A percentile compares a stretch with the other conserved stretches of the same genome.
phyloP scores from a whole-genome alignment of 2,797 vertebrate species.

The Chelmon rostratus region DNA sequence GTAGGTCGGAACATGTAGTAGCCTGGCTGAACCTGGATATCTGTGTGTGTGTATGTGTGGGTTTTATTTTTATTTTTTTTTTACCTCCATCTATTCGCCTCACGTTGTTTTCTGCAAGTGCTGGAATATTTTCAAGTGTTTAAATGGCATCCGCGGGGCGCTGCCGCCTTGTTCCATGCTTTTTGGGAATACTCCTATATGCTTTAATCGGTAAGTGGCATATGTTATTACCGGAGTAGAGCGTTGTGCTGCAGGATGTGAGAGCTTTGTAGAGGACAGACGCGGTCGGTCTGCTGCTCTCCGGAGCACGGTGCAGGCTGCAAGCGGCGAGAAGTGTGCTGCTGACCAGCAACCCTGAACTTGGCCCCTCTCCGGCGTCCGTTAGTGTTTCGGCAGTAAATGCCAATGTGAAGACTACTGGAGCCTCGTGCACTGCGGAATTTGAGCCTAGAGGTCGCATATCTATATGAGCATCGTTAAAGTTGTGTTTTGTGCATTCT shows the following conservation, averaged over 20 bases:
- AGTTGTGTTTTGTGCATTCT: conserved; percentile 10
- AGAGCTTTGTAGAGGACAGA: not conserved
- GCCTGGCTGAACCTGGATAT: conserved; percentile 47
- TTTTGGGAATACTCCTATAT: conserved; percentile 83
- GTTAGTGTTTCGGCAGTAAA: conserved; percentile 25
- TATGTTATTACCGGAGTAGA: not conserved
- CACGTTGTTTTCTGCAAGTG: conserved; percentile 71
- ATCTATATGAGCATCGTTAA: not conserved
- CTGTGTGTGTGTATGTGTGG: not conserved
- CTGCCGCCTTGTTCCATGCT: conserved; percentile 77
- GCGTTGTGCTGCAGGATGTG: conserved; percentile 14
- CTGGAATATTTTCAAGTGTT: conserved; percentile 62
- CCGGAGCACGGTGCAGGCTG: conserved; percentile 44
- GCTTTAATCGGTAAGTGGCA: conserved; percentile 87
- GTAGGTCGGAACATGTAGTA: conserved; percentile 77
- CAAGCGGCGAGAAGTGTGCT: conserved; percentile 21
- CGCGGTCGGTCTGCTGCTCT: conserved; percentile 17
- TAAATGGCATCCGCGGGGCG: conserved; percentile 86
- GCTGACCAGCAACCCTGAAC: conserved; percentile 71
- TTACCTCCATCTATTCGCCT: conserved; percentile 41
- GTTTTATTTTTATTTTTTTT: not conserved
- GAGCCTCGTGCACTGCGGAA: conserved; percentile 9
- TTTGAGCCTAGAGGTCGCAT: not conserved
- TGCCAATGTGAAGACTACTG: conserved; percentile 5
- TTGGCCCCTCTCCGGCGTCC: conserved; percentile 62